Evolutionary conservation across 2,888 invertebrate genomes (phyloP).

Genomic region (Petrolisthes cinctipes): DNA sequence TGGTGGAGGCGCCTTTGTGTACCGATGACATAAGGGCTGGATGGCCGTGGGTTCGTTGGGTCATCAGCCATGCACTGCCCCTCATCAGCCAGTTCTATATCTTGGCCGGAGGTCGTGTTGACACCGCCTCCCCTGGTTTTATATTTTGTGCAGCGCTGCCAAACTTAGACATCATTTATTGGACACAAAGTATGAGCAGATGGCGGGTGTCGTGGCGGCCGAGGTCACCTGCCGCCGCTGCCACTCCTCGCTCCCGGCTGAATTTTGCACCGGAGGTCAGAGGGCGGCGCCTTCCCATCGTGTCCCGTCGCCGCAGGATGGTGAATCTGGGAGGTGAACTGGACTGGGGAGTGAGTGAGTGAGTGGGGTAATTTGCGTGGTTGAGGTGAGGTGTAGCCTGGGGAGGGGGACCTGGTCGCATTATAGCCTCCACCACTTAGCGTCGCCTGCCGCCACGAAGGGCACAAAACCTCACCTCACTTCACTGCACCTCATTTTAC

Average conservation of each 20-base stretch:
- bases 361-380: constrained; percentile 37
- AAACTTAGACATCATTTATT: constrained; percentile 13
- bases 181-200: constrained; percentile 30
- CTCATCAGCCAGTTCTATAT: constrained; percentile 25
- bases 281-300: background rate
- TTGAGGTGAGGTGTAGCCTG: constrained; percentile 25
- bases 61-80: constrained; percentile 21
- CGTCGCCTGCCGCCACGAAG: too few relatives aligned
- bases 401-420: background rate
- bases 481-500: too few relatives aligned
- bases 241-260: constrained; percentile 23
- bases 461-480: too few relatives aligned
- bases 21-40: background rate
- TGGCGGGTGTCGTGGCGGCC: constrained; percentile 21
- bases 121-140: constrained; percentile 26
- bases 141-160: constrained; percentile 26
- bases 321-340: constrained; percentile 9
- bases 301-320: background rate
- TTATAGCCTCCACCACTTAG: background rate
- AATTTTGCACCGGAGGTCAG: constrained; percentile 47
- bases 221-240: constrained; percentile 26
- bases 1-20: background rate
- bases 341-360: constrained; percentile 26
- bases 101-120: constrained; percentile 27
- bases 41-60: background rate